A percentile compares a stretch with the other conserved stretches of the same genome.
phyloP scores from a whole-genome alignment of 2,888 invertebrate species.

The Harpalus rufipes region DNA sequence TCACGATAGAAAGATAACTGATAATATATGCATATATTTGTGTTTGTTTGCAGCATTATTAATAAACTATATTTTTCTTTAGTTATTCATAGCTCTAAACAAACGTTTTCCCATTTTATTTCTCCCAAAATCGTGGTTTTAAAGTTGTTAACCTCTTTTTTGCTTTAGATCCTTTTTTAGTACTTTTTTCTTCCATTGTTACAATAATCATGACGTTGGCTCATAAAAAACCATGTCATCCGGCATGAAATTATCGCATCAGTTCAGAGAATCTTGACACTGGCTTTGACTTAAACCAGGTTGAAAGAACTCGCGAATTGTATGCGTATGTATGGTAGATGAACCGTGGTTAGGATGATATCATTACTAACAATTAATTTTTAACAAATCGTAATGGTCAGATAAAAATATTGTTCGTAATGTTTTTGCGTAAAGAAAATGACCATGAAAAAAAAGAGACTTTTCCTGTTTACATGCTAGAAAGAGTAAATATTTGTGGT shows the following conservation, averaged over 20 bases:
- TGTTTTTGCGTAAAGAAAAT: not conserved
- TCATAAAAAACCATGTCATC: slow-evolving; percentile 36
- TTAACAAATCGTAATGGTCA: slow-evolving; percentile 10
- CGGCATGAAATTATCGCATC: slow-evolving; percentile 48
- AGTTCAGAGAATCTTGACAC: slow-evolving; percentile 52
- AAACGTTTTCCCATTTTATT: not conserved
- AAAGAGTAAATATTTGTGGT: not conserved
- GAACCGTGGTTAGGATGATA: not conserved
- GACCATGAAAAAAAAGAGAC: slow-evolving; percentile 19
- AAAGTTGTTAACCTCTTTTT: not conserved
- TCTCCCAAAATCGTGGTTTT: not conserved
- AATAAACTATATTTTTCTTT: too few species aligned
- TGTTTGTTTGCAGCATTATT: too few species aligned
- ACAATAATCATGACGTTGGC: slow-evolving; percentile 22
- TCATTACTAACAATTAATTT: slow-evolving; percentile 12
- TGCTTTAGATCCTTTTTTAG: not conserved
- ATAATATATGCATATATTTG: too few species aligned
- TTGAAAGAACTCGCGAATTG: slow-evolving; percentile 53
- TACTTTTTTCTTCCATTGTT: slow-evolving; percentile 29
- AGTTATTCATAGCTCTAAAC: too few species aligned
- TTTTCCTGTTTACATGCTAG: slow-evolving; percentile 16
- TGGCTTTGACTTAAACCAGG: slow-evolving; percentile 10
- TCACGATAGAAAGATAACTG: too few species aligned
- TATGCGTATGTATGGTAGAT: not conserved
- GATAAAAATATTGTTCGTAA: slow-evolving; percentile 9